These are phyloP conservation scores for Idris sp. DNA, from an alignment of 1,140 invertebrate genomes.

Conservation along the genomic window DNA sequence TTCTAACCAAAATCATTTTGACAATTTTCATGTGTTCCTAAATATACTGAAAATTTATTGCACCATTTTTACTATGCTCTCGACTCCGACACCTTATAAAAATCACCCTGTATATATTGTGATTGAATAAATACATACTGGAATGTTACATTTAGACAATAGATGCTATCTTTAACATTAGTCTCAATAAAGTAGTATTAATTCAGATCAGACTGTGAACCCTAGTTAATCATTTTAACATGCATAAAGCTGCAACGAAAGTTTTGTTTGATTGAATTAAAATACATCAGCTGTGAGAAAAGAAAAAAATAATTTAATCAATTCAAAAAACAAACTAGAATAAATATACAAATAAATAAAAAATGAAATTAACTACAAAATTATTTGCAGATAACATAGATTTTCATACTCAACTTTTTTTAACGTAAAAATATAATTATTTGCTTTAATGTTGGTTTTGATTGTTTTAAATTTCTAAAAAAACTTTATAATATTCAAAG, in stretches of 20 bases:
- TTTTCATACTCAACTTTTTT: too few relatives aligned
- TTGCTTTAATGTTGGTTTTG: background rate
- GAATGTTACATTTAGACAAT: constrained; percentile 1
- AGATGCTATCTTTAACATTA: constrained; percentile 16
- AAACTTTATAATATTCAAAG: too few relatives aligned
- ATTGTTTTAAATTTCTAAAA: background rate
- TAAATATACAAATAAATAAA: background rate
- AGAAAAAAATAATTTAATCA: constrained; percentile 5
- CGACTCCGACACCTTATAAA: too few relatives aligned
- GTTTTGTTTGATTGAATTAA: constrained; percentile 27
- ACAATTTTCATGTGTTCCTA: too few relatives aligned
- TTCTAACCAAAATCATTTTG: too few relatives aligned
- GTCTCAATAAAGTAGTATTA: constrained; percentile 31
- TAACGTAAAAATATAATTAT: too few relatives aligned
- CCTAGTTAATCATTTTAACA: constrained; percentile 16
- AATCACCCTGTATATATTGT: too few relatives aligned
- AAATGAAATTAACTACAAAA: background rate
- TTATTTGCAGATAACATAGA: too few relatives aligned
- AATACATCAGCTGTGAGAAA: background rate
- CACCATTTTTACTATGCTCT: too few relatives aligned
- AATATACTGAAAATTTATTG: too few relatives aligned
- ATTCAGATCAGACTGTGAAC: constrained; percentile 36
- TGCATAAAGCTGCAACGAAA: constrained; percentile 23
- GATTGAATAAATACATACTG: constrained; percentile 1
- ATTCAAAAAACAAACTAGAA: too few relatives aligned